Evolutionary conservation across 1,140 invertebrate species (phyloP).

Genomic region (Melitaea cinxia): DNA sequence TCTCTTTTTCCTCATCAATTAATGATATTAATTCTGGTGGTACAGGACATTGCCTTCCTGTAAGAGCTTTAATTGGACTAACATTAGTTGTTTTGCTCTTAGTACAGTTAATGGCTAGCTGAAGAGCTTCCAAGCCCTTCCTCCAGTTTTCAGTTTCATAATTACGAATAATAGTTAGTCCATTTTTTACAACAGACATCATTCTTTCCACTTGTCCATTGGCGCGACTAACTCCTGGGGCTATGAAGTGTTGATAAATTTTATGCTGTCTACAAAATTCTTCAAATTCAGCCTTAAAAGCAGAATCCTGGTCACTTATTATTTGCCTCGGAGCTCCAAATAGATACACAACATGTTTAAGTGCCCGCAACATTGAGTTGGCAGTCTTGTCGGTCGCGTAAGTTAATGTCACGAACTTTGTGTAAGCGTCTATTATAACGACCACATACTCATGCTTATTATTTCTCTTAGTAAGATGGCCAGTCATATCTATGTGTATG

Average conservation of each 20-base stretch:
- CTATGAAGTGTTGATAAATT: slow-evolving; percentile 17
- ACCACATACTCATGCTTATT: slow-evolving; percentile 20
- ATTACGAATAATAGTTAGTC: slow-evolving; percentile 28
- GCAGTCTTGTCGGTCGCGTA: slow-evolving; percentile 25
- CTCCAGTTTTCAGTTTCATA: slow-evolving; percentile 24
- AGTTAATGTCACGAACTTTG: slow-evolving; percentile 21
- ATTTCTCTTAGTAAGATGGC: slow-evolving; percentile 15
- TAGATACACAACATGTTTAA: slow-evolving; percentile 22
- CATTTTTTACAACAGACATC: slow-evolving; percentile 29
- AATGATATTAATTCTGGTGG: slow-evolving; percentile 20
- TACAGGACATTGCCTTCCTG: slow-evolving; percentile 27
- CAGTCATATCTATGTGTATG: slow-evolving; percentile 5
- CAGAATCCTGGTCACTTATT: slow-evolving; percentile 22
- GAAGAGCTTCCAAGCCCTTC: slow-evolving; percentile 18
- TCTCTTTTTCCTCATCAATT: slow-evolving; percentile 1
- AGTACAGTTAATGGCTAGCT: slow-evolving; percentile 35
- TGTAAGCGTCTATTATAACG: slow-evolving; percentile 29
- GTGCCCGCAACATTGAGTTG: neutral
- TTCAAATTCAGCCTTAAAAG: slow-evolving; percentile 18
- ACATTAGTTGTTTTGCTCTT: slow-evolving; percentile 27
- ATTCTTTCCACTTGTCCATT: slow-evolving; percentile 38
- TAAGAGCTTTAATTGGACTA: slow-evolving; percentile 29
- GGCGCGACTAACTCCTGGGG: slow-evolving; percentile 2
- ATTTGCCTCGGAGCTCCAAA: slow-evolving; percentile 32
- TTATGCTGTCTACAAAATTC: slow-evolving; percentile 12